Percentiles rank a stretch among this genome's conserved stretches.
Evolutionary conservation across 2,113 vertebrate species (phyloP).

Genomic region (Tichodroma muraria): DNA sequence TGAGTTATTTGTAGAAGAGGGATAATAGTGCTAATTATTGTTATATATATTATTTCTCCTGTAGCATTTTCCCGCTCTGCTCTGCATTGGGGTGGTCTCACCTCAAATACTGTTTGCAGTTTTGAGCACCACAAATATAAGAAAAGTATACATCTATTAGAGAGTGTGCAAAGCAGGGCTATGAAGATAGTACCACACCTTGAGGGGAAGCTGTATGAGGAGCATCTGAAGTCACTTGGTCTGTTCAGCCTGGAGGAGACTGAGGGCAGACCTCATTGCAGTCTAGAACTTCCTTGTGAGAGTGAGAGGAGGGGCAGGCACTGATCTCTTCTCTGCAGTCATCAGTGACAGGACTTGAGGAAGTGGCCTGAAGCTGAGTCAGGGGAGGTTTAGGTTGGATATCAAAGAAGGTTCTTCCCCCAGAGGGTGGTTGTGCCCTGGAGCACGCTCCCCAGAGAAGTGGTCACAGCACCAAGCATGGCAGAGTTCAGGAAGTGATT

Average conservation of each 20-base stretch:
- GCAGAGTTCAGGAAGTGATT: not conserved
- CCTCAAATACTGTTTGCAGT: rapidly evolving
- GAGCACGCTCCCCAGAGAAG: not conserved
- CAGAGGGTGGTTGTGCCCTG: not conserved
- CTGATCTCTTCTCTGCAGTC: not conserved
- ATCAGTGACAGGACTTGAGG: not conserved
- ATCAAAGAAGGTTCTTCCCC: rapidly evolving
- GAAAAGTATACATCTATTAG: not conserved
- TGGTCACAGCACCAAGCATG: not conserved
- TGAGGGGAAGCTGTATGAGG: rapidly evolving
- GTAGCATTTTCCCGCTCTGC: not conserved
- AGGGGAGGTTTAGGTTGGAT: not conserved
- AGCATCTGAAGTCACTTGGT: not conserved
- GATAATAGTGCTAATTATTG: not conserved
- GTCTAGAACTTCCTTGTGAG: rapidly evolving
- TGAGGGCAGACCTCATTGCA: not conserved
- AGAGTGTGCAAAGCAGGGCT: not conserved
- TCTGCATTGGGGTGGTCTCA: not conserved
- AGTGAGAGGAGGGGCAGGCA: not conserved
- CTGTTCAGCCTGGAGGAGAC: not conserved
- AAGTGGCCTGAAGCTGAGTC: not conserved
- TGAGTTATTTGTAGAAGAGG: not conserved
- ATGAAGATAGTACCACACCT: not conserved
- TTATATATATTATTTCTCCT: not conserved
- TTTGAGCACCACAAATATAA: not conserved